These are phyloP conservation scores for Nemapogon koenigi DNA, from an alignment of 2,888 invertebrate genomes.

Conservation along the genomic window DNA sequence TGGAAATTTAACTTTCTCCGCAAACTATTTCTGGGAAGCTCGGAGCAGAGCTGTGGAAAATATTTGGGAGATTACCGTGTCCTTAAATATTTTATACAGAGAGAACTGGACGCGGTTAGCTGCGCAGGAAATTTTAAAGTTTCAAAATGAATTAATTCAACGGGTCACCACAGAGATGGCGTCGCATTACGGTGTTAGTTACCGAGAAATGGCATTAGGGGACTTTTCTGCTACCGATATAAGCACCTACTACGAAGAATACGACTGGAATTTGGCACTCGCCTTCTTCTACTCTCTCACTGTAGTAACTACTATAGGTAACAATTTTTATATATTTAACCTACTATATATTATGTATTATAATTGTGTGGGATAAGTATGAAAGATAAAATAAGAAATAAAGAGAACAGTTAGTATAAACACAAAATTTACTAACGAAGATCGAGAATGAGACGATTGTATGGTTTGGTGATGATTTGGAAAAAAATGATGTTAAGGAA, in stretches of 20 bases:
- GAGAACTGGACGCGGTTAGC: conserved; percentile 90
- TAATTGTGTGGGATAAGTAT: too few relatives aligned
- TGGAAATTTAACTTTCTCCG: conserved; percentile 45
- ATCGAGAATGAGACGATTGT: too few relatives aligned
- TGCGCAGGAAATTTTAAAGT: conserved; percentile 77
- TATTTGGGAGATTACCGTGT: conserved; percentile 91
- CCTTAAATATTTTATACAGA: conserved; percentile 85
- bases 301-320: conserved; percentile 92
- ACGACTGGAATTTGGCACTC: conserved; percentile 88
- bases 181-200: conserved; percentile 59
- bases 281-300: conserved; percentile 95
- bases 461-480: too few relatives aligned
- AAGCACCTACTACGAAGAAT: conserved; percentile 61
- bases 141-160: conserved; percentile 84
- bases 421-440: too few relatives aligned
- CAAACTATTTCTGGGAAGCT: conserved; percentile 59
- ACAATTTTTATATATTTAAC: too few relatives aligned
- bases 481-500: too few relatives aligned
- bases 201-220: conserved; percentile 58
- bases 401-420: too few relatives aligned
- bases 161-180: conserved; percentile 80
- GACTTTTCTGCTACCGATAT: conserved; percentile 45
- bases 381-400: too few relatives aligned
- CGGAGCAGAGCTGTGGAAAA: conserved; percentile 76
- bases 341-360: too few relatives aligned